These are phyloP conservation scores for Rhinichthys klamathensis DNA, from an alignment of 2,113 vertebrate species.

Conservation along the genomic window DNA sequence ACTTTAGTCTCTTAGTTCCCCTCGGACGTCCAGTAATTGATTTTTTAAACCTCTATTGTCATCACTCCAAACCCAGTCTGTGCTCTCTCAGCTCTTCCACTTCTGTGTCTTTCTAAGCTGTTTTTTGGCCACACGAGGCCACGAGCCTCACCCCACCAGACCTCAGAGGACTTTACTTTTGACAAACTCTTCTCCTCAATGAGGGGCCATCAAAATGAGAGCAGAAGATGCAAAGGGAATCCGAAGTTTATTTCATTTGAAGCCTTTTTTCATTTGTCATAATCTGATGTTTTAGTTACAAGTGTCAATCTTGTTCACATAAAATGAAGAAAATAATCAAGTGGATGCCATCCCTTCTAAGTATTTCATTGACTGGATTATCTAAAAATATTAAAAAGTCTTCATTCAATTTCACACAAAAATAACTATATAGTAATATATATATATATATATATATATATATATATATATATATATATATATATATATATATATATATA, in stretches of 20 bases:
- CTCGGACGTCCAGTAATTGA: slow-evolving; percentile 27
- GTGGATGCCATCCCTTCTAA: too few relatives aligned
- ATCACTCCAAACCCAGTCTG: background rate
- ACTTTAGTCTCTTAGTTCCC: slow-evolving; percentile 7
- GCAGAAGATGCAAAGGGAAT: background rate
- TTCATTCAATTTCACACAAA: background rate
- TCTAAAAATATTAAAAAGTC: background rate
- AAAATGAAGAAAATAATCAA: background rate
- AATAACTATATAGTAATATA: background rate
- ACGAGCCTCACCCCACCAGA: background rate
- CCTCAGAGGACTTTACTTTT: background rate
- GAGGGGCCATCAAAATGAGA: background rate
- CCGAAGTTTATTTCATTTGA: background rate
- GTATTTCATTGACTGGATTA: background rate
- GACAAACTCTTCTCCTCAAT: background rate
- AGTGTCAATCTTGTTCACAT: background rate
- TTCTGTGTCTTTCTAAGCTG: background rate
- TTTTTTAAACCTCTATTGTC: slow-evolving; percentile 39
- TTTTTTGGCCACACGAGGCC: background rate
- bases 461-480: too few relatives aligned
- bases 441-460: too few relatives aligned
- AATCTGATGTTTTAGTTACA: background rate
- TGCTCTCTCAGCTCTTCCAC: slow-evolving; percentile 32
- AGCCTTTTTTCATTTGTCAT: background rate
- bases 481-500: too few relatives aligned